phyloP scores from a whole-genome alignment of 2,888 invertebrate genomes.

The Microplitis manilae region DNA sequence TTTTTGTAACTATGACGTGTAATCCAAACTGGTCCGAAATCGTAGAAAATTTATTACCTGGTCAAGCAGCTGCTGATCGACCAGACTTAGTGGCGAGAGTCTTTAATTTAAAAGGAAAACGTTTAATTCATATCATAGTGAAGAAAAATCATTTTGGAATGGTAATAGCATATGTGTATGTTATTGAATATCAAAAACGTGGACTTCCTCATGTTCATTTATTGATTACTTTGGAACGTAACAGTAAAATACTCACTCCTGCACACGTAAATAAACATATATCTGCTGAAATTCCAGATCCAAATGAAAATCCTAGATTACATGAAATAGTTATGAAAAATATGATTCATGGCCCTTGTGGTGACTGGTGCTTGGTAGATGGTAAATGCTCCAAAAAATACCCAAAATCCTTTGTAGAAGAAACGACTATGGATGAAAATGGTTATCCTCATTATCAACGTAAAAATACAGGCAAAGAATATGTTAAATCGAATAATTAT shows the following conservation, averaged over 20 bases:
- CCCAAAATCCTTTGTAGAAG: constrained; percentile 52
- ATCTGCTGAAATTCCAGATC: constrained; percentile 64
- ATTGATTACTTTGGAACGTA: constrained; percentile 45
- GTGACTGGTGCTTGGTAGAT: background rate
- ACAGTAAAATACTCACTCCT: constrained; percentile 48
- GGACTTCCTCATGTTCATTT: constrained; percentile 51
- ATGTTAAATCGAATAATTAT: constrained; percentile 36
- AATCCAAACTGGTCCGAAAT: constrained; percentile 50
- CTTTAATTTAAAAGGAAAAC: constrained; percentile 46
- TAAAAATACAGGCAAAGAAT: constrained; percentile 46
- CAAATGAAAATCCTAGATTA: constrained; percentile 45
- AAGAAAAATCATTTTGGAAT: constrained; percentile 45
- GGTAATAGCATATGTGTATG: constrained; percentile 44
- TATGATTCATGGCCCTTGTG: too few species aligned
- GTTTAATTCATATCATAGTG: constrained; percentile 40
- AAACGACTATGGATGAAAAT: constrained; percentile 50
- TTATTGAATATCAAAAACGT: constrained; percentile 51
- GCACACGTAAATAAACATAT: constrained; percentile 49
- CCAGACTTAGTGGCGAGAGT: constrained; percentile 45
- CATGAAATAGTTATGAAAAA: background rate
- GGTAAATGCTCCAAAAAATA: constrained; percentile 56
- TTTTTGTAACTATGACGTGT: constrained; percentile 71
- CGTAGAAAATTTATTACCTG: constrained; percentile 44
- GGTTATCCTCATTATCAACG: constrained; percentile 54
- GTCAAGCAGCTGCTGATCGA: constrained; percentile 48